These are phyloP conservation scores for Bradypus variegatus DNA, from an alignment of 2,797 vertebrate genomes.

Conservation along the genomic window DNA sequence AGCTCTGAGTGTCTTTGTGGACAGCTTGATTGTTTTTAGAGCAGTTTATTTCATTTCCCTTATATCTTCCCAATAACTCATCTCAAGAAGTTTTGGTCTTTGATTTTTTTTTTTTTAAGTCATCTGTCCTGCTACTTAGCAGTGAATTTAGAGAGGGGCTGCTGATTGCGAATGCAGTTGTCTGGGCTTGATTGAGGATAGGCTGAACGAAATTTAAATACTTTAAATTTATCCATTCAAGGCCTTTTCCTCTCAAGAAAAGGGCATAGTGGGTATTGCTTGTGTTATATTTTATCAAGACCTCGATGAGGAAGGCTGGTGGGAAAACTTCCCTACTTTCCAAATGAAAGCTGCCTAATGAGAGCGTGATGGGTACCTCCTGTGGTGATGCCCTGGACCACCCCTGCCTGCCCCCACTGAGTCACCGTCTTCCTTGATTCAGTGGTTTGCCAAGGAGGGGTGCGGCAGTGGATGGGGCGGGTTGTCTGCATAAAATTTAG, in stretches of 20 bases:
- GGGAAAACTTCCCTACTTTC: not conserved
- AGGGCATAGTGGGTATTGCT: not conserved
- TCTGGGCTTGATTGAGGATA: not conserved
- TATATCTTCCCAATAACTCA: conserved; percentile 54
- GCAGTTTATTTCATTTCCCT: conserved; percentile 43
- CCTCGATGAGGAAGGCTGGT: not conserved
- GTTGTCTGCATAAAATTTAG: not conserved
- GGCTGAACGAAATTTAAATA: not conserved
- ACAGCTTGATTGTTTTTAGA: conserved; percentile 57
- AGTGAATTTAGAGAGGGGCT: not conserved
- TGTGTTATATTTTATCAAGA: not conserved
- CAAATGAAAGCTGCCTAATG: not conserved
- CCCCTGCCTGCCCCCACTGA: too few relatives aligned
- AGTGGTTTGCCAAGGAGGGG: not conserved
- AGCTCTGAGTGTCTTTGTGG: conserved; percentile 37
- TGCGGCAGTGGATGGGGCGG: not conserved
- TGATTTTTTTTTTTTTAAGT: not conserved
- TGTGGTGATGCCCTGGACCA: not conserved
- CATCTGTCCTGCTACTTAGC: not conserved
- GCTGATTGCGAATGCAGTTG: not conserved
- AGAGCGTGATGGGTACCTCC: not conserved
- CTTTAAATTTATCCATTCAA: not conserved
- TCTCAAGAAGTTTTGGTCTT: conserved; percentile 46
- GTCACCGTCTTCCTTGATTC: not conserved
- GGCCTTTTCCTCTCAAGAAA: not conserved